These are phyloP conservation scores for Tinea semifulvella DNA, from an alignment of 2,888 invertebrate genomes.

Conservation along the genomic window DNA sequence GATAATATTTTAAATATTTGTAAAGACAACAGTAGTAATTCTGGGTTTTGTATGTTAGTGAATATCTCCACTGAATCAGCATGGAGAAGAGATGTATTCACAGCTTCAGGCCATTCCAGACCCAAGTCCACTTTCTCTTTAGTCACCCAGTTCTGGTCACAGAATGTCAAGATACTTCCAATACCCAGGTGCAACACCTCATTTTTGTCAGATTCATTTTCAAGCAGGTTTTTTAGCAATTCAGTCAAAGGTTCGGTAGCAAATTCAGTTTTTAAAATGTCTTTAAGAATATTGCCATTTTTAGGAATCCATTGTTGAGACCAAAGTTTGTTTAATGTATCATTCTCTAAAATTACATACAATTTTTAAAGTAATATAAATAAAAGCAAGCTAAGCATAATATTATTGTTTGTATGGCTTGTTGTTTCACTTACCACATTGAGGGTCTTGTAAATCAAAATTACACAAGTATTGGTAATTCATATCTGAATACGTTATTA, in stretches of 20 bases:
- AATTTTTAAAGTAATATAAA: too few species aligned
- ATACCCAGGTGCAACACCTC: conserved; percentile 68
- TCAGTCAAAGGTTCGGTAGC: conserved; percentile 30
- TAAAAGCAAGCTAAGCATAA: too few species aligned
- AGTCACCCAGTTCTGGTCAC: conserved; percentile 80
- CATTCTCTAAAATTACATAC: conserved; percentile 36
- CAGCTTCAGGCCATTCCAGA: conserved; percentile 43
- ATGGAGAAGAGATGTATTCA: conserved; percentile 51
- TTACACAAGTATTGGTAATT: conserved; percentile 36
- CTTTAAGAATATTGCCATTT: conserved; percentile 32
- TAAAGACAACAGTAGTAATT: conserved; percentile 46
- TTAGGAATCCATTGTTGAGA: conserved; percentile 37
- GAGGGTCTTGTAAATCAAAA: conserved; percentile 37
- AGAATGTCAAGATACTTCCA: conserved; percentile 74
- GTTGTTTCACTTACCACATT: conserved; percentile 35
- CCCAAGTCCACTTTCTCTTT: conserved; percentile 43
- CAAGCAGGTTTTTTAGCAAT: conserved; percentile 29
- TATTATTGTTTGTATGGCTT: too few species aligned
- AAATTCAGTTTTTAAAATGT: conserved; percentile 34
- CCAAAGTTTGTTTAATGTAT: conserved; percentile 36
- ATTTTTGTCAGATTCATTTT: conserved; percentile 27
- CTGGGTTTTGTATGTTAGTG: conserved; percentile 69
- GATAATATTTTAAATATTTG: conserved; percentile 44
- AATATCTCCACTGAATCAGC: conserved; percentile 74
- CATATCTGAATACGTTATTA: neutral